Percentiles rank a stretch among this genome's conserved stretches.
Conservation (phyloP, 2,888 invertebrate species). For the Azorinus chamasolen region DNA sequence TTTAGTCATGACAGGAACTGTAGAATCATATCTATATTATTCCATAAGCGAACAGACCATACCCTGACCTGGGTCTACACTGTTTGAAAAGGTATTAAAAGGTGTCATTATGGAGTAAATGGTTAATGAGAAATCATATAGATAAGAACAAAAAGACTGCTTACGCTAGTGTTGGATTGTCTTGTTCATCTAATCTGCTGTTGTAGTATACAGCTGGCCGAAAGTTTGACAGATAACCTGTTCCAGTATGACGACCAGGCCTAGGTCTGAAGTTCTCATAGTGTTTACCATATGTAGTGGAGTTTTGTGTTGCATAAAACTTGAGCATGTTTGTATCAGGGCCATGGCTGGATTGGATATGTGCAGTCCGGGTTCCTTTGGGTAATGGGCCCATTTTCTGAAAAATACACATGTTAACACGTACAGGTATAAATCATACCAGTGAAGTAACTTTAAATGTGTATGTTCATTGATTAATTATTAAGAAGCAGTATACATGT, state of each 20-base stretch:
- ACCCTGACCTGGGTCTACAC: too few relatives aligned
- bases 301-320: conserved; percentile 85
- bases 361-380: conserved; percentile 80
- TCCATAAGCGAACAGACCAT: too few relatives aligned
- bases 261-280: conserved; percentile 84
- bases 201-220: conserved; percentile 85
- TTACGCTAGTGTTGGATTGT: conserved; percentile 85
- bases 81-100: too few relatives aligned
- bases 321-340: conserved; percentile 86
- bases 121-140: too few relatives aligned
- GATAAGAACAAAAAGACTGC: conserved; percentile 34
- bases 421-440: too few relatives aligned
- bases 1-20: too few relatives aligned
- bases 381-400: conserved; percentile 80
- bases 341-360: conserved; percentile 84
- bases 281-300: conserved; percentile 84
- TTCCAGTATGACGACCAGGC: conserved; percentile 83
- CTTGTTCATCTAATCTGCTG: conserved; percentile 83
- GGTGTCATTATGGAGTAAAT: too few relatives aligned
- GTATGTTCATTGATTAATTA: too few relatives aligned
- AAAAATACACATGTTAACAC: too few relatives aligned
- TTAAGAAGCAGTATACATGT: too few relatives aligned
- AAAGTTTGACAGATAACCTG: conserved; percentile 85
- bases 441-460: too few relatives aligned
- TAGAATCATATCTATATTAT: too few relatives aligned